Percentiles rank a stretch among this genome's conserved stretches.
Evolutionary conservation across 1,140 invertebrate species (phyloP).

Genomic region (Drosophila nasuta): DNA sequence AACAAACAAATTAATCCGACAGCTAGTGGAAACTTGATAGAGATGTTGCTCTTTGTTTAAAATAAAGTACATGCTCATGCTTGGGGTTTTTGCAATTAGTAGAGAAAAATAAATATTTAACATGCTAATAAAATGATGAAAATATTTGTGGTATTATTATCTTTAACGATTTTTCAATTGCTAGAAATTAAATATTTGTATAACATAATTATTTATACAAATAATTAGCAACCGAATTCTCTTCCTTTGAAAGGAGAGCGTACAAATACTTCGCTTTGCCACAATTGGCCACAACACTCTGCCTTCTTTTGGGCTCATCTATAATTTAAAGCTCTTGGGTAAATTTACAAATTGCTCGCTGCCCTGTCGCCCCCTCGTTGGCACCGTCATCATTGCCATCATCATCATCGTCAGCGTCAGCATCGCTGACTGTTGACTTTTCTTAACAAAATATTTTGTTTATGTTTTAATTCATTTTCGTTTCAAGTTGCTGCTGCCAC

Average conservation of each 20-base stretch:
- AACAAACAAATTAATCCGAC: neutral
- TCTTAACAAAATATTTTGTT: slow-evolving; percentile 20
- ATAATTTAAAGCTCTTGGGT: slow-evolving; percentile 30
- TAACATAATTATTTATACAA: neutral
- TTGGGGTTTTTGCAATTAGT: neutral
- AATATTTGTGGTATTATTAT: too few relatives aligned
- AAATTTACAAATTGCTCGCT: slow-evolving; percentile 19
- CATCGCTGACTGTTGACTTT: slow-evolving; percentile 6
- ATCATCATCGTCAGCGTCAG: neutral
- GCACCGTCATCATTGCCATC: neutral
- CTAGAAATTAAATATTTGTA: too few relatives aligned
- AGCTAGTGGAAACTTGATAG: neutral
- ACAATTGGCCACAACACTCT: neutral
- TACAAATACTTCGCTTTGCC: slow-evolving; percentile 8
- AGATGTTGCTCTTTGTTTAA: neutral
- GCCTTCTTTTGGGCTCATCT: slow-evolving; percentile 14
- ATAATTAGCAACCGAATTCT: neutral
- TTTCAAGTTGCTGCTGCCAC: slow-evolving; percentile 10
- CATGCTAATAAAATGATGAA: too few relatives aligned
- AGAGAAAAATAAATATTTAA: neutral
- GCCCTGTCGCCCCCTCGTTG: neutral
- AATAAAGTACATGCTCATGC: neutral
- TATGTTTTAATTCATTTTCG: slow-evolving; percentile 21
- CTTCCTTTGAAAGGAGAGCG: neutral
- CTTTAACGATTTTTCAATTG: too few relatives aligned